These are phyloP conservation scores for Drosophila sordidapex DNA, from an alignment of 2,888 invertebrate species.

Conservation along the genomic window DNA sequence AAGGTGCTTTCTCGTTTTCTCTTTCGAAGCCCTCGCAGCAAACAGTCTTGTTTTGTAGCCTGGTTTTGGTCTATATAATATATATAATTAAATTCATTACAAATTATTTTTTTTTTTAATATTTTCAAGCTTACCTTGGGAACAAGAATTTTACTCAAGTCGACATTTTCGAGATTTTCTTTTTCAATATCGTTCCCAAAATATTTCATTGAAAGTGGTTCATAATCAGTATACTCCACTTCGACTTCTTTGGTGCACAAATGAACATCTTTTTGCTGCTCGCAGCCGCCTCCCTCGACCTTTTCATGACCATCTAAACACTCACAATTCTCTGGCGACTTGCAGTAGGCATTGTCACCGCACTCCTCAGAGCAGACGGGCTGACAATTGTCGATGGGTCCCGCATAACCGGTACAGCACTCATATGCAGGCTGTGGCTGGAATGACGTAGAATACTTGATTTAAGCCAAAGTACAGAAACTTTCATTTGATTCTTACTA, in stretches of 20 bases:
- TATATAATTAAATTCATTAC: background rate
- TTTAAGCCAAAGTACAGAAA: background rate
- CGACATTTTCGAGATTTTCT: background rate
- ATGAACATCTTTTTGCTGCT: background rate
- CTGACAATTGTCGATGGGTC: conserved; percentile 14
- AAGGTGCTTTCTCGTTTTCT: conserved; percentile 4
- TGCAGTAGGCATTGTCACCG: conserved; percentile 17
- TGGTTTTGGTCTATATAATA: background rate
- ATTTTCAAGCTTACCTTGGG: background rate
- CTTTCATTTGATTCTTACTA: background rate
- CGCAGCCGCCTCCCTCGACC: background rate
- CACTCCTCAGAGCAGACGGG: conserved; percentile 13
- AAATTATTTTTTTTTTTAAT: background rate
- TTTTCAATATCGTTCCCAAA: fast-evolving
- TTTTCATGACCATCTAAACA: conserved; percentile 5
- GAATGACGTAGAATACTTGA: background rate
- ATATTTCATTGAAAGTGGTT: fast-evolving
- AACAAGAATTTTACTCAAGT: background rate
- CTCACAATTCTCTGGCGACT: conserved; percentile 3
- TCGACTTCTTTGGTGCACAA: conserved; percentile 9
- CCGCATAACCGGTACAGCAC: conserved; percentile 28
- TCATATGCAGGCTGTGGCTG: background rate
- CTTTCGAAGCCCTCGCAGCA: conserved; percentile 46
- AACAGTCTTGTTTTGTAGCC: conserved; percentile 1
- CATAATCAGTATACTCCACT: background rate